Evolutionary conservation across 2,797 vertebrate species (phyloP).

Genomic region (Sandelia bainsii): DNA sequence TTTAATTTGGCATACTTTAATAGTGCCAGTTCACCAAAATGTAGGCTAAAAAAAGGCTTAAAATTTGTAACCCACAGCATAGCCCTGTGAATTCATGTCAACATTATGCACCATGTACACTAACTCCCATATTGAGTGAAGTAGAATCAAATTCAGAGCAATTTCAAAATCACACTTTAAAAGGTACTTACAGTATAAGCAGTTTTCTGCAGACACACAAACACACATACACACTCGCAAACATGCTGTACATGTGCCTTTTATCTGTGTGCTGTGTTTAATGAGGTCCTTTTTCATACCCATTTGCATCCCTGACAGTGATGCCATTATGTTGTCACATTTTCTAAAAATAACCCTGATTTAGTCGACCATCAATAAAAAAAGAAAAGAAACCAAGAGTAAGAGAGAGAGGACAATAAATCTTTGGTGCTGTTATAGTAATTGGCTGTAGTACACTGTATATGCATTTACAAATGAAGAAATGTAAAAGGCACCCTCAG

Average conservation of each 20-base stretch:
- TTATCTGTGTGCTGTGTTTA: conserved; percentile 33
- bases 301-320: conserved; percentile 43
- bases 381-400: conserved; percentile 5
- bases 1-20: not conserved
- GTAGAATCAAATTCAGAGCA: not conserved
- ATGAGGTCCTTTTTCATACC: conserved; percentile 38
- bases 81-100: not conserved
- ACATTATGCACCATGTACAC: not conserved
- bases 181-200: not conserved
- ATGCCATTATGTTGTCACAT: conserved; percentile 40
- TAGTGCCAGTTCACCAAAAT: not conserved
- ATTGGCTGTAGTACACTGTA: conserved; percentile 26
- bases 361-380: conserved; percentile 28
- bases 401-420: not conserved
- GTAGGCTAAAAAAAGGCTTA: not conserved
- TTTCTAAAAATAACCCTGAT: conserved; percentile 43
- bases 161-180: not conserved
- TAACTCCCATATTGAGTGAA: not conserved
- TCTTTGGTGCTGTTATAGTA: conserved; percentile 16
- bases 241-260: conserved; percentile 4
- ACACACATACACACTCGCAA: not conserved
- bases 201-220: not conserved
- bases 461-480: conserved; percentile 23
- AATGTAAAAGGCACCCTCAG: not conserved
- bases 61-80: not conserved